Percentiles rank a stretch among this genome's conserved stretches.
These are phyloP conservation scores for Acromyrmex heyeri DNA, from an alignment of 1,140 invertebrate genomes.

Conservation along the genomic window DNA sequence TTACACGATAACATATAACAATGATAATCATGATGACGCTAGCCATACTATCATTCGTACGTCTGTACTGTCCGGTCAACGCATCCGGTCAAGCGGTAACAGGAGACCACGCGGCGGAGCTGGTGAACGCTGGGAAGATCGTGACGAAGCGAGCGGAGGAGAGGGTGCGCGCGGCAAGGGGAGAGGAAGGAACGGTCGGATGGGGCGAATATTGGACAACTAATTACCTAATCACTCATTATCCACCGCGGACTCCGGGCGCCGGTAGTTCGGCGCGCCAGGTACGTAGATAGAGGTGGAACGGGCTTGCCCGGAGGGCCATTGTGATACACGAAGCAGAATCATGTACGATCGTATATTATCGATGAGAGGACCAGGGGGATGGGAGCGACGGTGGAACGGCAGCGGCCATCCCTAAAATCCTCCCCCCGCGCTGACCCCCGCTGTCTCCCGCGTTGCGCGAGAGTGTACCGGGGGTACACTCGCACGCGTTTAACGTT, in stretches of 20 bases:
- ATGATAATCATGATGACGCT: no score
- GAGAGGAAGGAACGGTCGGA: slow-evolving; percentile 43
- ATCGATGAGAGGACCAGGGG: slow-evolving; percentile 69
- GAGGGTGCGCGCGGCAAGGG: background rate
- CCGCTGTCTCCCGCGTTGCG: slow-evolving; percentile 18
- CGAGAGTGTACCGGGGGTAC: slow-evolving; percentile 11
- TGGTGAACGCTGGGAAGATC: slow-evolving; percentile 37
- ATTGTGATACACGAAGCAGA: slow-evolving; percentile 79
- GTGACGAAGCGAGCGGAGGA: slow-evolving; percentile 18
- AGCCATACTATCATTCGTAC: background rate
- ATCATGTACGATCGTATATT: slow-evolving; percentile 79
- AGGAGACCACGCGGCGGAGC: slow-evolving; percentile 43
- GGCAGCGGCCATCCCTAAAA: slow-evolving; percentile 58
- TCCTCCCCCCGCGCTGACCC: background rate
- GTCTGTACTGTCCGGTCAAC: slow-evolving; percentile 53
- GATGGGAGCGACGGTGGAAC: background rate
- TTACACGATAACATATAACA: background rate
- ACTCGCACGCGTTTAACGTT: slow-evolving; percentile 53
- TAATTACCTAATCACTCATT: slow-evolving; percentile 83
- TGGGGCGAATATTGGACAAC: slow-evolving; percentile 80
- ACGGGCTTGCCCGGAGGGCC: slow-evolving; percentile 77
- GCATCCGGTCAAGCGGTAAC: slow-evolving; percentile 57
- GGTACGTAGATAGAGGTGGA: slow-evolving; percentile 69
- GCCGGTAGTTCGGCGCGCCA: slow-evolving; percentile 73
- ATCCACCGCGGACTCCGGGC: slow-evolving; percentile 75